Conservation (phyloP, 2,888 invertebrate species). For the Tachina lurida region DNA sequence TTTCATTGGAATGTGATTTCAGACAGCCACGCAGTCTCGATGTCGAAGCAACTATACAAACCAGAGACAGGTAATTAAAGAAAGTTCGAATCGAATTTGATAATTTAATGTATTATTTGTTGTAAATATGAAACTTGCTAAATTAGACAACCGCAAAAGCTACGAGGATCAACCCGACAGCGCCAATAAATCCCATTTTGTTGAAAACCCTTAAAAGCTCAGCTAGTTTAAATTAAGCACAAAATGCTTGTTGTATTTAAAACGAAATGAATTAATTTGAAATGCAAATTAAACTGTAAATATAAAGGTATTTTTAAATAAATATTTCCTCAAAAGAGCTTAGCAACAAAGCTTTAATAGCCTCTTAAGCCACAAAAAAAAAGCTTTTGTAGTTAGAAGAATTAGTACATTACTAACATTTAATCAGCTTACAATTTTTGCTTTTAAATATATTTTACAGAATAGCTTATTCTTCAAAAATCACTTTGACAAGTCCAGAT, state of each 20-base stretch:
- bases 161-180: conserved; percentile 81
- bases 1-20: conserved; percentile 87
- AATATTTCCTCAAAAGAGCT: conserved; percentile 3
- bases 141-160: conserved; percentile 82
- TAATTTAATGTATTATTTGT: background rate
- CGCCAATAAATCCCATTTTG: conserved; percentile 76
- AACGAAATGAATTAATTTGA: conserved; percentile 20
- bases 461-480: conserved; percentile 83
- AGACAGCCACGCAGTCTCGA: conserved; percentile 84
- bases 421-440: background rate
- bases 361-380: background rate
- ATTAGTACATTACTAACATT: conserved; percentile 3
- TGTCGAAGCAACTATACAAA: conserved; percentile 84
- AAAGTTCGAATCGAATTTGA: background rate
- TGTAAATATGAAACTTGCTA: conserved; percentile 63
- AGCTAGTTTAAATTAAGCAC: conserved; percentile 38
- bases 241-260: conserved; percentile 37
- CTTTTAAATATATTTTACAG: conserved; percentile 75
- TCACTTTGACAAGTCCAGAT: conserved; percentile 85
- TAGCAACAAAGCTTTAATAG: background rate
- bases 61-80: conserved; percentile 81
- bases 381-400: conserved; percentile 31
- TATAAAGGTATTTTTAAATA: conserved; percentile 72
- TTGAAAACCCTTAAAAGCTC: conserved; percentile 20
- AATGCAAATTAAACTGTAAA: conserved; percentile 63